A percentile compares a stretch with the other conserved stretches of the same genome.
Conservation (phyloP, 2,888 invertebrate species). For the Emesis furor region DNA sequence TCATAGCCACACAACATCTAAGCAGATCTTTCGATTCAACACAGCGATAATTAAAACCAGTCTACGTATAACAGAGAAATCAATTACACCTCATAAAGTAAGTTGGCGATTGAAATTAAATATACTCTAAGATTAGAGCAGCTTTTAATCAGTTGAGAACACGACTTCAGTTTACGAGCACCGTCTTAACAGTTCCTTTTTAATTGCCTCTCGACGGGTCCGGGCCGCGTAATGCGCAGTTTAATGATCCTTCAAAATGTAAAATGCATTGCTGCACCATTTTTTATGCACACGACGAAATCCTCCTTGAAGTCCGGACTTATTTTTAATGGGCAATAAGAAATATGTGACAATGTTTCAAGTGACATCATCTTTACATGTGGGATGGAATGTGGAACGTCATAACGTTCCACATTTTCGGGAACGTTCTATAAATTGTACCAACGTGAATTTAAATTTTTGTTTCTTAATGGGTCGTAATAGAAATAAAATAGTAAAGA, state of each 20-base stretch:
- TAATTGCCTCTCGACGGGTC: conserved; percentile 89
- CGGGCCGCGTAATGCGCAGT: conserved; percentile 88
- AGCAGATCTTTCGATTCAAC: too few relatives aligned
- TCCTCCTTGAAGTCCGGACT: background rate
- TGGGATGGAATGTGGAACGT: background rate
- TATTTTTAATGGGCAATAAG: conserved; percentile 5
- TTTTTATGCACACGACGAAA: conserved; percentile 75
- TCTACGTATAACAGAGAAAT: too few relatives aligned
- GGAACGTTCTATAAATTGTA: background rate
- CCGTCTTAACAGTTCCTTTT: conserved; percentile 89
- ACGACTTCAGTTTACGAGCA: conserved; percentile 89
- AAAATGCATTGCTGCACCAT: conserved; percentile 90
- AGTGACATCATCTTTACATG: background rate
- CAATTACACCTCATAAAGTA: too few relatives aligned
- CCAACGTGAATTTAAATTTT: background rate
- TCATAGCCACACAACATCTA: too few relatives aligned
- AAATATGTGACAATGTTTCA: conserved; percentile 2
- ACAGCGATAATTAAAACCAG: too few relatives aligned
- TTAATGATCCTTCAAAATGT: conserved; percentile 91
- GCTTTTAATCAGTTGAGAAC: conserved; percentile 90
- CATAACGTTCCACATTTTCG: background rate
- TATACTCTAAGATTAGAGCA: conserved; percentile 82
- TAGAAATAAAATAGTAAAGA: background rate
- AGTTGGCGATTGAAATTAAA: conserved; percentile 83
- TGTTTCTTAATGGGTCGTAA: background rate